Percentiles rank a stretch among this genome's conserved stretches.
Conservation (phyloP, 2,113 vertebrate genomes). For the Erythrocercus mccallii region DNA sequence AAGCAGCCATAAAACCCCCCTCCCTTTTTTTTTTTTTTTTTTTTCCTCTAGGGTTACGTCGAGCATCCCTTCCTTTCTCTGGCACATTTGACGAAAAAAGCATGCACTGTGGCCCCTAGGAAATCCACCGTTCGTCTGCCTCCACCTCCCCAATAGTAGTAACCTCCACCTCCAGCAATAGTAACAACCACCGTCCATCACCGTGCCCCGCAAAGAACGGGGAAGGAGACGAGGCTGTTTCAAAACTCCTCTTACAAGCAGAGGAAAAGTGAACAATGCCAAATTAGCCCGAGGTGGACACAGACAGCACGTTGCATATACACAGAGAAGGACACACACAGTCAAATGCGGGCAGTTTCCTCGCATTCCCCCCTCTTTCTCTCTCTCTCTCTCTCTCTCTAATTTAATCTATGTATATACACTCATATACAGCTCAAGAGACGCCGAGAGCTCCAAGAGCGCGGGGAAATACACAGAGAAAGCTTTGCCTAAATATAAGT, state of each 20-base stretch:
- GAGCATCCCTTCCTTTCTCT: neutral
- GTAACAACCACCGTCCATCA: neutral
- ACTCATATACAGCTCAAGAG: neutral
- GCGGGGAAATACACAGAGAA: neutral
- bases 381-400: neutral
- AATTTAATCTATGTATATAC: neutral
- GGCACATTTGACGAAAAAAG: slow-evolving; percentile 18
- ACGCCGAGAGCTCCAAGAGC: neutral
- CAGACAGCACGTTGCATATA: neutral
- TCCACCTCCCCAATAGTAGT: neutral
- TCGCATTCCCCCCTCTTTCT: neutral
- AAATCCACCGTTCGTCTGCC: neutral
- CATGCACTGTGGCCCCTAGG: neutral
- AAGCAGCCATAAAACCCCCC: neutral
- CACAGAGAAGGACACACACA: neutral
- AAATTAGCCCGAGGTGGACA: neutral
- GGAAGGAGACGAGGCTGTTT: neutral
- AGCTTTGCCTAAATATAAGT: neutral
- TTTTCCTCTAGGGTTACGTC: neutral
- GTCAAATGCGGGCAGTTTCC: neutral
- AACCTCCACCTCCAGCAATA: neutral
- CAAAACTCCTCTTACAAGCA: neutral
- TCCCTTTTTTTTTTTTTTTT: neutral
- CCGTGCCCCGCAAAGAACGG: neutral
- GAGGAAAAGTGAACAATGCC: slow-evolving; percentile 32